phyloP scores from a whole-genome alignment of 2,888 invertebrate genomes.

The Caenorhabditis becei region DNA sequence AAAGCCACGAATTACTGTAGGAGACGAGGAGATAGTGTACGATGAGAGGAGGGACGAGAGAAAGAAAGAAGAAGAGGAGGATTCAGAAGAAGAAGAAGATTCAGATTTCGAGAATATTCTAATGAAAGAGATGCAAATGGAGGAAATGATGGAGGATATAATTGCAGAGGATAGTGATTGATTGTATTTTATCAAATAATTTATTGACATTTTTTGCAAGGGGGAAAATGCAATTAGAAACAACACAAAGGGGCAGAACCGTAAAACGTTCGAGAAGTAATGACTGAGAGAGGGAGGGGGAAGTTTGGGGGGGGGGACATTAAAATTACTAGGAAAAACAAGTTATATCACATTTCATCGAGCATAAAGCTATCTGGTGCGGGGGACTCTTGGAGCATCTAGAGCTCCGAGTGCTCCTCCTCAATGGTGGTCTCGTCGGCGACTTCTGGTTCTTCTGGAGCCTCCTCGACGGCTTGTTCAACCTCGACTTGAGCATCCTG shows the following conservation, averaged over 20 bases:
- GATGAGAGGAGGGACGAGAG: neutral
- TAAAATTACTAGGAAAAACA: conserved; percentile 1
- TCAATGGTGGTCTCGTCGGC: conserved; percentile 73
- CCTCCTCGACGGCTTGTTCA: conserved; percentile 83
- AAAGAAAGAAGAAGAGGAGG: neutral
- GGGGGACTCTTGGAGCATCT: conserved; percentile 8
- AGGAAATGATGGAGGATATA: conserved; percentile 15
- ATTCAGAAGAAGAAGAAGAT: conserved; percentile 3
- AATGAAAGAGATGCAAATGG: too few species aligned
- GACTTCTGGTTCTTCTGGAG: conserved; percentile 84
- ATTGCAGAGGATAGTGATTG: conserved; percentile 42
- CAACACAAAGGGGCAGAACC: conserved; percentile 45
- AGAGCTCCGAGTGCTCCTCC: conserved; percentile 80
- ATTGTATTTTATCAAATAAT: conserved; percentile 25
- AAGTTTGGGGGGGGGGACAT: conserved; percentile 7
- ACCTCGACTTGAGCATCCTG: conserved; percentile 79
- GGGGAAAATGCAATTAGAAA: conserved; percentile 40
- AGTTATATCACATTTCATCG: conserved; percentile 35
- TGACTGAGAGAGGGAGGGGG: conserved; percentile 38
- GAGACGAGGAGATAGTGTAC: neutral
- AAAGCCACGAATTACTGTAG: conserved; percentile 6
- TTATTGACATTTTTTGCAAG: neutral
- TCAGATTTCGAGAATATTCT: conserved; percentile 14
- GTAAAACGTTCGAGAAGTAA: conserved; percentile 58
- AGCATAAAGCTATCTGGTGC: conserved; percentile 37